Evolutionary conservation across 2,888 invertebrate species (phyloP).

Genomic region (Tridacna crocea): DNA sequence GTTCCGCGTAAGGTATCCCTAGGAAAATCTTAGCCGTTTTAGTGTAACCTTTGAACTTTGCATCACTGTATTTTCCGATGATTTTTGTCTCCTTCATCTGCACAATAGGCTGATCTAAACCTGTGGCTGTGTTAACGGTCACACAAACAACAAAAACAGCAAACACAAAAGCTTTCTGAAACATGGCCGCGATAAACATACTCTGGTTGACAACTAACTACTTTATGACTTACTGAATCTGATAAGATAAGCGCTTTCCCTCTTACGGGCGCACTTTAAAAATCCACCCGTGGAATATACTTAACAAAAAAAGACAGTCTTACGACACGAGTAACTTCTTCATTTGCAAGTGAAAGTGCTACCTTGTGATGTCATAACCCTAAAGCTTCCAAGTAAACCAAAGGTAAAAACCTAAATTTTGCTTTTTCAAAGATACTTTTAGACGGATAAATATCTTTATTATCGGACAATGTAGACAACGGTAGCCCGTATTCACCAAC

Average conservation of each 20-base stretch:
- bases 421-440: too few species aligned
- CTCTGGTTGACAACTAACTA: too few species aligned
- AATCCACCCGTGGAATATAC: too few species aligned
- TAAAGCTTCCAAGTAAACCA: too few species aligned
- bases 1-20: slow-evolving; percentile 19
- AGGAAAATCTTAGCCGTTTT: background rate
- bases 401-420: too few species aligned
- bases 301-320: too few species aligned
- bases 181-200: background rate
- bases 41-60: background rate
- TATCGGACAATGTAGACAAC: too few species aligned
- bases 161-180: background rate
- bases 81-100: background rate
- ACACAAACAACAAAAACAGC: background rate
- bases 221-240: background rate
- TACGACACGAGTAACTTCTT: too few species aligned
- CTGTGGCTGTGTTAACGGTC: background rate
- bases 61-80: slow-evolving; percentile 4
- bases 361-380: too few species aligned
- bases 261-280: background rate
- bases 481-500: too few species aligned
- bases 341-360: too few species aligned
- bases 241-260: background rate
- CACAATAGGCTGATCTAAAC: background rate
- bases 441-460: too few species aligned